These are phyloP conservation scores for Ormyrus labotus DNA, from an alignment of 2,888 invertebrate species.

Conservation along the genomic window DNA sequence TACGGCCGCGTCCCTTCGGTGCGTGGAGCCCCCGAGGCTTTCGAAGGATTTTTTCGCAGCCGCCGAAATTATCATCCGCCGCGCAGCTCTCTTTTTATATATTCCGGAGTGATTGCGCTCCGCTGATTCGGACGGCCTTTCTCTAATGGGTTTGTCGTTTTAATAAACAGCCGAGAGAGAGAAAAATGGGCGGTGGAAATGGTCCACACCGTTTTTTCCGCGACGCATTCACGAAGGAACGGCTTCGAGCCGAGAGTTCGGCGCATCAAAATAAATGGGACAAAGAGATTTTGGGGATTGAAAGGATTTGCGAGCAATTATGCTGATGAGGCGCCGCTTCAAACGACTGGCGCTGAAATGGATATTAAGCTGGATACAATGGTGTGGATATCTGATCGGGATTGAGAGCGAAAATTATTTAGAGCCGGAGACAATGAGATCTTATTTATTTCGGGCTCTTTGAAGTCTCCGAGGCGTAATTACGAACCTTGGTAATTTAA, in stretches of 20 bases:
- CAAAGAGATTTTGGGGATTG: too few species aligned
- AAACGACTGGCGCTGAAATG: too few species aligned
- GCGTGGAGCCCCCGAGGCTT: neutral
- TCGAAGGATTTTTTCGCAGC: neutral
- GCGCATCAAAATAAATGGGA: too few species aligned
- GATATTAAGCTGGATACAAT: too few species aligned
- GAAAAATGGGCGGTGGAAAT: neutral
- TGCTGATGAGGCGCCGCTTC: too few species aligned
- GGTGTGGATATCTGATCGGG: too few species aligned
- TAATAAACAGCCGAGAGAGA: slow-evolving; percentile 1
- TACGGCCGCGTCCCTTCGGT: slow-evolving; percentile 1
- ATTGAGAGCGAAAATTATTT: too few species aligned
- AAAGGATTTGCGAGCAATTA: too few species aligned
- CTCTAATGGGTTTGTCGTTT: slow-evolving; percentile 21
- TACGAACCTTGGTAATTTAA: slow-evolving; percentile 9
- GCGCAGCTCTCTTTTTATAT: neutral
- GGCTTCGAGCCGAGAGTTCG: too few species aligned
- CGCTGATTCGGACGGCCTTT: neutral
- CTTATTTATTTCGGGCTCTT: slow-evolving; percentile 7
- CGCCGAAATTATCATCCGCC: slow-evolving; percentile 6
- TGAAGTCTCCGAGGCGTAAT: slow-evolving; percentile 1
- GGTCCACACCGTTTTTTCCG: neutral
- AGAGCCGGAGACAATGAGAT: neutral
- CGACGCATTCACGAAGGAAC: too few species aligned
- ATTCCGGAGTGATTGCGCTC: slow-evolving; percentile 12